phyloP scores from a whole-genome alignment of 2,888 invertebrate species.

The Macaria notata region DNA sequence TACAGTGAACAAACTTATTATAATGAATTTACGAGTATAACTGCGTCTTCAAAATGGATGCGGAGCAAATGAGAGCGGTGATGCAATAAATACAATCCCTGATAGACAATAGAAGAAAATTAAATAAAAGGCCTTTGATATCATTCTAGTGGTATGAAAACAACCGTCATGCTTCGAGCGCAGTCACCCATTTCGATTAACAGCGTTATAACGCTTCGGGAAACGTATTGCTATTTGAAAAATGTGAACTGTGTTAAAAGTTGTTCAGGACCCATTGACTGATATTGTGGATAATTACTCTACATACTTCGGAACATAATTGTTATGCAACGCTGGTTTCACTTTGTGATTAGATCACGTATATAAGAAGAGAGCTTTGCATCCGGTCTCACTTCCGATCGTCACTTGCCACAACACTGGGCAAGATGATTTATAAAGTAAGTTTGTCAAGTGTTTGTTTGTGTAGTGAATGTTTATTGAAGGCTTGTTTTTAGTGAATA shows the following conservation, averaged over 20 bases:
- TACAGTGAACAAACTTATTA: no score
- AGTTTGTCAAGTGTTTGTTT: conserved; percentile 32
- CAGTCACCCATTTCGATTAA: conserved; percentile 33
- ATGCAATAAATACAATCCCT: conserved; percentile 19
- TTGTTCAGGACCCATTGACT: conserved; percentile 44
- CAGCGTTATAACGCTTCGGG: conserved; percentile 31
- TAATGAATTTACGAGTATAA: no score
- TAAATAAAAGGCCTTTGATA: conserved; percentile 24
- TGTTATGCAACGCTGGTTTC: conserved; percentile 49
- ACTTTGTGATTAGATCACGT: conserved; percentile 46
- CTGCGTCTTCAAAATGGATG: no score
- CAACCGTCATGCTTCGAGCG: conserved; percentile 16
- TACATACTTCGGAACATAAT: conserved; percentile 41
- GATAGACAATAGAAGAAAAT: conserved; percentile 28
- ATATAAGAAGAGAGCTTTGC: conserved; percentile 47
- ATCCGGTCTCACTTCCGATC: conserved; percentile 45
- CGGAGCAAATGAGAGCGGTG: conserved; percentile 1
- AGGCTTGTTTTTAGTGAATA: no score
- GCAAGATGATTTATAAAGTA: conserved; percentile 44
- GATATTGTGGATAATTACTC: conserved; percentile 38
- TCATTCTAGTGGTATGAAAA: conserved; percentile 22
- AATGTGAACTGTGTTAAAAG: conserved; percentile 41
- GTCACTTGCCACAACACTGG: conserved; percentile 31
- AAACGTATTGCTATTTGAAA: conserved; percentile 38
- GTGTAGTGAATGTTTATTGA: conserved; percentile 3